Conservation (phyloP, 2,113 vertebrate species). For the Halcyon malimbica region DNA sequence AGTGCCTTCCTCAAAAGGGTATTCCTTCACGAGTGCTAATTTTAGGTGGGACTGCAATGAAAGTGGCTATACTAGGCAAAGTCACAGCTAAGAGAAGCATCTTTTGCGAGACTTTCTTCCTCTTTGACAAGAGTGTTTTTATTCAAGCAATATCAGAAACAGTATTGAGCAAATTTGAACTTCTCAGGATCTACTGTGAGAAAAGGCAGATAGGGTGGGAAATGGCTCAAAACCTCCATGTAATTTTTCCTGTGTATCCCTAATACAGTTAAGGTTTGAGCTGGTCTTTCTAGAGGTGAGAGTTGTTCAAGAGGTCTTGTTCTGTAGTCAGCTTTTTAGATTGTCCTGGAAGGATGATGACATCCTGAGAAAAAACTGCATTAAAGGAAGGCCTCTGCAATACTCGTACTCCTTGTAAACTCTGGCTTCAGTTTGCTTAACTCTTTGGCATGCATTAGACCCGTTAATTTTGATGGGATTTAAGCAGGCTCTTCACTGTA, state of each 20-base stretch:
- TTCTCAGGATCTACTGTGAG: not conserved
- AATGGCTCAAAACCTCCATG: not conserved
- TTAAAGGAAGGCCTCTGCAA: not conserved
- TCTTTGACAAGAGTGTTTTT: not conserved
- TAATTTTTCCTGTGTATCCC: not conserved
- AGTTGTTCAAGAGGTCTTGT: not conserved
- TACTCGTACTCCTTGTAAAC: not conserved
- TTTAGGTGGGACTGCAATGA: not conserved
- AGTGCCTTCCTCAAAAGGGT: not conserved
- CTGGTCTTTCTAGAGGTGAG: not conserved
- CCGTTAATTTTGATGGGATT: not conserved
- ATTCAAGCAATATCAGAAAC: not conserved
- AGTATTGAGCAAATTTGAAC: not conserved
- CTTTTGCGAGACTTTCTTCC: not conserved
- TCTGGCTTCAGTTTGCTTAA: not conserved
- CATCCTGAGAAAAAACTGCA: not conserved
- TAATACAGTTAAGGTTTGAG: not conserved
- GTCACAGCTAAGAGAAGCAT: not conserved
- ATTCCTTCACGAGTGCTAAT: not conserved
- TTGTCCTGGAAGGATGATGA: not conserved
- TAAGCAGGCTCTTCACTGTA: not conserved
- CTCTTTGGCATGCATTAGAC: not conserved
- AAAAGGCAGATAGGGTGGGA: not conserved
- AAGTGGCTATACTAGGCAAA: not conserved
- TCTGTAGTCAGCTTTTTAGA: not conserved